Evolutionary conservation across 2,888 invertebrate genomes (phyloP).

Genomic region (Steinernema scapterisci): DNA sequence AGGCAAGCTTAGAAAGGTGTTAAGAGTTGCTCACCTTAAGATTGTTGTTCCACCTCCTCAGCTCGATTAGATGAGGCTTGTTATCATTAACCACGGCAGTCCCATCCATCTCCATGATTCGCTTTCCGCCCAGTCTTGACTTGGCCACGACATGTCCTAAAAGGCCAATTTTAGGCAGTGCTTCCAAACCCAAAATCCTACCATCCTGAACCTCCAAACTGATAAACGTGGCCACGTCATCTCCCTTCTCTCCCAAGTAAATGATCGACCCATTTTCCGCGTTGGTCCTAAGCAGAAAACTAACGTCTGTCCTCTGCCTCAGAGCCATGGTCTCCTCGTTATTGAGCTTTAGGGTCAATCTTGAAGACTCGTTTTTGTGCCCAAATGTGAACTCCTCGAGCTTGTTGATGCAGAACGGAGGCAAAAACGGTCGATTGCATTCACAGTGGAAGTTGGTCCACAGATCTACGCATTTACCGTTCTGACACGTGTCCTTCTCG

Average conservation of each 20-base stretch:
- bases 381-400: constrained; percentile 62
- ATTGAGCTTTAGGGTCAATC: constrained; percentile 34
- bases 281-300: constrained; percentile 53
- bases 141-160: constrained; percentile 36
- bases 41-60: constrained; percentile 43
- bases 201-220: constrained; percentile 38
- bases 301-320: constrained; percentile 50
- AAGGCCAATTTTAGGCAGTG: not conserved
- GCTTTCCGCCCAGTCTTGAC: constrained; percentile 46
- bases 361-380: constrained; percentile 42
- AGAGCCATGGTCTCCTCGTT: constrained; percentile 30
- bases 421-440: constrained; percentile 59
- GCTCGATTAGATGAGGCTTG: constrained; percentile 52
- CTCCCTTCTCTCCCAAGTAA: constrained; percentile 55
- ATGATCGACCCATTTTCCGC: constrained; percentile 47
- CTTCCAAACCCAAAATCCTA: not conserved
- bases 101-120: constrained; percentile 27
- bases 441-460: constrained; percentile 58
- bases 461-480: constrained; percentile 56
- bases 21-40: constrained; percentile 41
- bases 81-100: constrained; percentile 53
- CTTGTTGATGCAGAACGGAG: constrained; percentile 53
- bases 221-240: constrained; percentile 47
- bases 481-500: constrained; percentile 51
- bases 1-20: no score